Conservation (phyloP, 2,113 vertebrate species). For the Chaetodon auriga region DNA sequence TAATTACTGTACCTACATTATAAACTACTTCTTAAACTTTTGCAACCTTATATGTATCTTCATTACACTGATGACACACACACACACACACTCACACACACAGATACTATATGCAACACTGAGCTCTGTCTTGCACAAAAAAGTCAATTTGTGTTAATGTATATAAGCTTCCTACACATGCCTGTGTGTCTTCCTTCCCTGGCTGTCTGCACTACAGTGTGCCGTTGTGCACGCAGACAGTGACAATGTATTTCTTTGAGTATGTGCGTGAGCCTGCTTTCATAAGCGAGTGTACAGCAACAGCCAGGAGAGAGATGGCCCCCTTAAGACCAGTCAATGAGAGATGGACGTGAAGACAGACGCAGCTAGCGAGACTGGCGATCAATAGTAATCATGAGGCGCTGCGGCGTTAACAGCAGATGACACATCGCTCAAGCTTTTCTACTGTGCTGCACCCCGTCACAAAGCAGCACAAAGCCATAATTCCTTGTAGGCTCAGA, state of each 20-base stretch:
- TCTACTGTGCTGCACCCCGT: slow-evolving; percentile 57
- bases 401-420: slow-evolving; percentile 78
- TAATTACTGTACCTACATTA: neutral
- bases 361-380: slow-evolving; percentile 69
- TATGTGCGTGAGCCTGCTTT: slow-evolving; percentile 12
- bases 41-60: neutral
- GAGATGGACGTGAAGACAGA: slow-evolving; percentile 74
- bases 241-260: neutral
- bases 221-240: neutral
- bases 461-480: slow-evolving; percentile 66
- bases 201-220: neutral
- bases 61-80: neutral
- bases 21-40: neutral
- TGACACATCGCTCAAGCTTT: slow-evolving; percentile 80
- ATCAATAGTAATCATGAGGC: slow-evolving; percentile 86
- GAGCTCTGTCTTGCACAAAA: neutral
- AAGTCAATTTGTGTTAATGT: neutral
- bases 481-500: slow-evolving; percentile 55
- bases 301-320: slow-evolving; percentile 64
- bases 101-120: neutral
- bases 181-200: too few species aligned
- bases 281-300: slow-evolving; percentile 39
- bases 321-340: slow-evolving; percentile 80
- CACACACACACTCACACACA: too few species aligned
- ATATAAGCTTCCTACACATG: neutral